Evolutionary conservation across 2,113 vertebrate genomes (phyloP).

Genomic region (Lagenorhynchus albirostris): DNA sequence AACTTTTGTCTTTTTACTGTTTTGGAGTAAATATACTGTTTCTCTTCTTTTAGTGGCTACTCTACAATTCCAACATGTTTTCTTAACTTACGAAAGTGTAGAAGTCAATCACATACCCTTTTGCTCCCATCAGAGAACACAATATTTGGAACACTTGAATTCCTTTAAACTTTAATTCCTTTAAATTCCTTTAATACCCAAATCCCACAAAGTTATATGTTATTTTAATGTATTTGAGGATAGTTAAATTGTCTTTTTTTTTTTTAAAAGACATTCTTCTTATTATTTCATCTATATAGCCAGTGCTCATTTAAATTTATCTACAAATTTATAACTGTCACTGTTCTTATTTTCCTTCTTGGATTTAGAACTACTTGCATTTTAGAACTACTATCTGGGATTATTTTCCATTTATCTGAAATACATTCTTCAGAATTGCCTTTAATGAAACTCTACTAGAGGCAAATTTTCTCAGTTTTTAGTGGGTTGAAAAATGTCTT

Average conservation of each 20-base stretch:
- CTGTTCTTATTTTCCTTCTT: background rate
- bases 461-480: background rate
- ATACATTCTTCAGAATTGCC: background rate
- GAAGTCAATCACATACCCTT: background rate
- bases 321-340: background rate
- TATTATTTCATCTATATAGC: background rate
- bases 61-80: background rate
- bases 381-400: background rate
- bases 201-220: background rate
- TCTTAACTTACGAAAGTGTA: background rate
- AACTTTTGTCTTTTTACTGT: background rate
- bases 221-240: background rate
- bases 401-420: conserved; percentile 3
- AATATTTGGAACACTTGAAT: background rate
- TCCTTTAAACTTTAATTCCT: background rate
- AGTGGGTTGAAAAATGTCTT: background rate
- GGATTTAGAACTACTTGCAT: background rate
- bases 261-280: background rate
- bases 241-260: background rate
- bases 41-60: background rate
- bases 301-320: background rate
- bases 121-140: background rate
- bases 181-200: background rate
- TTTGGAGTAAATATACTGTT: background rate
- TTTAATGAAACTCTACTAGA: background rate